Percentiles rank a stretch among this genome's conserved stretches.
Conservation (phyloP, 2,797 vertebrate genomes). For the Octomys mimax region DNA sequence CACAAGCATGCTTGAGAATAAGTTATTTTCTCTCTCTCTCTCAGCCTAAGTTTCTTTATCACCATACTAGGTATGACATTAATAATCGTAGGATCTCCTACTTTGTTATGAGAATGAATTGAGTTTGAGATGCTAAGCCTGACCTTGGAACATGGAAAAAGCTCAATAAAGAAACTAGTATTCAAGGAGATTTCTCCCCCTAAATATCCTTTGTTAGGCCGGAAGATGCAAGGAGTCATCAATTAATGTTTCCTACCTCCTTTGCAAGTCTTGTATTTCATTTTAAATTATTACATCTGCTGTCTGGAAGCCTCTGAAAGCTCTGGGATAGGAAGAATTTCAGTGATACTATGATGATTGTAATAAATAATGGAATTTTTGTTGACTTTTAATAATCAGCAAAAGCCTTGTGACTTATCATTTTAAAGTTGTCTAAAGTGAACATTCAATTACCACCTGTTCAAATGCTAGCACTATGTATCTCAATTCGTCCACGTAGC, state of each 20-base stretch:
- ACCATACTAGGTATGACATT: neutral
- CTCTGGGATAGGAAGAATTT: neutral
- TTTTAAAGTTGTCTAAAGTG: neutral
- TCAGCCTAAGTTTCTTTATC: neutral
- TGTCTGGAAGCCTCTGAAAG: neutral
- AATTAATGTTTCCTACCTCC: neutral
- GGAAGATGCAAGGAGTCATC: neutral
- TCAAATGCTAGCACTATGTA: neutral
- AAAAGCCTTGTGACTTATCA: neutral
- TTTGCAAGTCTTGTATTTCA: neutral
- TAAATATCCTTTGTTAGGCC: neutral
- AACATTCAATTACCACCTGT: neutral
- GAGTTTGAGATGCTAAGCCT: neutral
- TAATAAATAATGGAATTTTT: neutral
- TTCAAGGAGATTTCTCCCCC: neutral
- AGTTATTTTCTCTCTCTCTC: constrained; percentile 11
- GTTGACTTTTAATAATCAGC: neutral
- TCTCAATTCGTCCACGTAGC: neutral
- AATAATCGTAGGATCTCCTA: neutral
- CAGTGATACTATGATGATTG: neutral
- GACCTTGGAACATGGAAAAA: neutral
- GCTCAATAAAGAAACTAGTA: neutral
- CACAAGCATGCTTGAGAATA: neutral
- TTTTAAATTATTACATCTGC: neutral
- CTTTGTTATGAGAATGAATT: neutral